Base-by-base conservation (phyloP, 2,113 vertebrate species). In the Fregata magnificens region DNA sequence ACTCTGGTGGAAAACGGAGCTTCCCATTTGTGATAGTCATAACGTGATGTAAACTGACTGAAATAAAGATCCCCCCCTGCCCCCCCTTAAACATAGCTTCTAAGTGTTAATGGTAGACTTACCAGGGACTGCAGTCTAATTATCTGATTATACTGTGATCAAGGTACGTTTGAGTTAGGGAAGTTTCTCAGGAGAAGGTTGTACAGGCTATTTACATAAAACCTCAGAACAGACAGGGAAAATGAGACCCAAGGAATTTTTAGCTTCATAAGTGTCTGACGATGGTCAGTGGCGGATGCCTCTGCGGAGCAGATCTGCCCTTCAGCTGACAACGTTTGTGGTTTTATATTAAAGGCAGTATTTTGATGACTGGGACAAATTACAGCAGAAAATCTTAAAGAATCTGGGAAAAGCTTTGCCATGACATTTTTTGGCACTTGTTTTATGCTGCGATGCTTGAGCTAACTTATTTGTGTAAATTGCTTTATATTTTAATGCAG, bases 111-210 rank as follows among this genome's bases (percentile, higher is more conserved):
- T 69, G 65, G 49, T 50, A 72, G 80, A 15, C 49, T 85, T 87
- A 44, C 11, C 34, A 77, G 77, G 76, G 65, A 42, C 73, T 82
- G 2, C 62, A 66, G 22, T 72, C 45, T 86, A 79, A 91, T 95
- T 88, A 82, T 81, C 76, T 69, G 52, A 52, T 86, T 82, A 67
- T 79, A 11, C 62, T 3, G 25, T 66, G 62, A n/a, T 73, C 83
- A 61, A 86, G 74, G 71, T 73, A 20, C 52, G 44, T 61, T 69
- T 82, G 82, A 79, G 56, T 38, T 84, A 29, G 44, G 89, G 63
- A 88, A 84, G 86, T 79, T 92, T 92, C 94, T 97, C 83, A 91
- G 88, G 88, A 92, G 95, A 80, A 93, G 82, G 29, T 49, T 74
- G 56, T 81, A n/a, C 4, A 31, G 65, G 22, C 29, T 77, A 32